Evolutionary conservation across 2,888 invertebrate genomes (phyloP).

Genomic region (Cheilosia vernalis): DNA sequence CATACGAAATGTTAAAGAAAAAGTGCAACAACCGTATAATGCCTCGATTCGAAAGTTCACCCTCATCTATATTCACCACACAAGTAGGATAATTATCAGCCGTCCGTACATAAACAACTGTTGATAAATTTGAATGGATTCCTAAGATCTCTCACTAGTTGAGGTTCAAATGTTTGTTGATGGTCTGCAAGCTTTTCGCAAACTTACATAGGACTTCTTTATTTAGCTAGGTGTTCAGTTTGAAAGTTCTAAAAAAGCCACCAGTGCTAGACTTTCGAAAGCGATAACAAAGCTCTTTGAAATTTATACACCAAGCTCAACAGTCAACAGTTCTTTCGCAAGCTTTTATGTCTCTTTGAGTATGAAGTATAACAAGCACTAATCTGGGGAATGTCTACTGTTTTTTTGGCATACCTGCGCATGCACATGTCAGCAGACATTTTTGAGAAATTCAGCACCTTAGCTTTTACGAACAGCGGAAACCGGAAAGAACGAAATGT

Average conservation of each 20-base stretch:
- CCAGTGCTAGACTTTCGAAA: not conserved
- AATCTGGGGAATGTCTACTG: not conserved
- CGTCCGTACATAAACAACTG: not conserved
- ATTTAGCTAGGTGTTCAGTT: not conserved
- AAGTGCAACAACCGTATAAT: too few species aligned
- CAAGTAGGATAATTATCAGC: not conserved
- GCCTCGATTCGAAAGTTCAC: not conserved
- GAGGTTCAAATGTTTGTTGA: slow-evolving; percentile 13
- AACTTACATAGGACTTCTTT: slow-evolving; percentile 5
- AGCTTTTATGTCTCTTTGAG: not conserved
- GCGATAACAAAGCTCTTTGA: not conserved
- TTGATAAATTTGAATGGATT: not conserved
- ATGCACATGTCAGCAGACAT: slow-evolving; percentile 11
- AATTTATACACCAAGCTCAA: not conserved
- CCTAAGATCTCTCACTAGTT: not conserved
- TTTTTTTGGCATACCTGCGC: not conserved
- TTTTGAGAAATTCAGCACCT: slow-evolving; percentile 23
- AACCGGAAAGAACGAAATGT: slow-evolving; percentile 1
- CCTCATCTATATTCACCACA: not conserved
- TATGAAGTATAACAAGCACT: too few species aligned
- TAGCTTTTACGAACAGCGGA: not conserved
- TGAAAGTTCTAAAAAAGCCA: slow-evolving; percentile 19
- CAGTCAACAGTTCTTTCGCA: not conserved
- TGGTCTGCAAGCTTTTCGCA: slow-evolving; percentile 4
- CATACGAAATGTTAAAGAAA: too few species aligned